Percentiles rank a stretch among this genome's conserved stretches.
Conservation (phyloP, 1,140 invertebrate genomes). For the Chironomus tepperi region DNA sequence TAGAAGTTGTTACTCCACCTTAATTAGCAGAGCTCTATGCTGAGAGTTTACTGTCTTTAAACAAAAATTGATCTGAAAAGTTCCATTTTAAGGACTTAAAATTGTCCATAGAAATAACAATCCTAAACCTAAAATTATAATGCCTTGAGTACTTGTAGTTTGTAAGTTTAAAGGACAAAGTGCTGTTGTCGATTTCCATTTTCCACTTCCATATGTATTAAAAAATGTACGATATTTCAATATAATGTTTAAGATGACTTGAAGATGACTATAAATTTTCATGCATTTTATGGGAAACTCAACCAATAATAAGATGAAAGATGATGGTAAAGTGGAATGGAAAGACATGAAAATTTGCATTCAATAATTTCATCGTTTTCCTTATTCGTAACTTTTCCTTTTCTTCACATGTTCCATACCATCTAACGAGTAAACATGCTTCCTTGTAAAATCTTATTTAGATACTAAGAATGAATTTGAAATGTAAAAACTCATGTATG, state of each 20-base stretch:
- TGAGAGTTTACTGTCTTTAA: too few relatives aligned
- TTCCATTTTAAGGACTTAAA: too few relatives aligned
- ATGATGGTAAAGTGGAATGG: background rate
- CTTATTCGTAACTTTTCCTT: background rate
- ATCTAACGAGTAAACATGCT: background rate
- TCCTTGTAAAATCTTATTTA: background rate
- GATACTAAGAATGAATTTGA: background rate
- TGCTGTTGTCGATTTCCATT: too few relatives aligned
- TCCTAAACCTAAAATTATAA: too few relatives aligned
- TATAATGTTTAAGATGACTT: conserved; percentile 1
- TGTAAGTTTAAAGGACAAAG: too few relatives aligned
- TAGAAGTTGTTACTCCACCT: too few relatives aligned
- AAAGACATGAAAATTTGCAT: conserved; percentile 22
- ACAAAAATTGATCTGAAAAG: too few relatives aligned
- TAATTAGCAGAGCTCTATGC: too few relatives aligned
- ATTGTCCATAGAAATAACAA: too few relatives aligned
- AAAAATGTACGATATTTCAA: background rate
- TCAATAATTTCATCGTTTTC: conserved; percentile 10
- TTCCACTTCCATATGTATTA: background rate
- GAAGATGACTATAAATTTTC: conserved; percentile 9
- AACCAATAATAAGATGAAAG: background rate
- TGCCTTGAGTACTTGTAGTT: too few relatives aligned
- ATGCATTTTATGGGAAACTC: background rate
- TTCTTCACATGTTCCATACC: background rate
- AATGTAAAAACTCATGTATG: background rate